Percentiles rank a stretch among this genome's conserved stretches.
Evolutionary conservation across 2,888 invertebrate genomes (phyloP).

Genomic region (Electrophaes corylata): DNA sequence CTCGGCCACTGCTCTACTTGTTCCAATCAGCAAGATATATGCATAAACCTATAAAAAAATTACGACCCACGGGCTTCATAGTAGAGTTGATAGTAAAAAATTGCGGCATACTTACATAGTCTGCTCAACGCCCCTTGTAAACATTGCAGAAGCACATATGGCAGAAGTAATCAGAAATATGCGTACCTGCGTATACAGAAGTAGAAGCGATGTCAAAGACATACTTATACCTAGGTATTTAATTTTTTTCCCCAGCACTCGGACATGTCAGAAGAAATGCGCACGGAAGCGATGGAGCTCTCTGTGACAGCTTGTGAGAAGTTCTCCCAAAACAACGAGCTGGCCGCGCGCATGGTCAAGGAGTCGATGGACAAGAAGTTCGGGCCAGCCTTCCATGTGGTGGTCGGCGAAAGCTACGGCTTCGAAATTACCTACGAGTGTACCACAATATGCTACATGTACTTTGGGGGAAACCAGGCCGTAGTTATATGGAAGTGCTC

Average conservation of each 20-base stretch:
- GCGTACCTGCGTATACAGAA: too few relatives aligned
- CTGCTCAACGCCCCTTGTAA: too few relatives aligned
- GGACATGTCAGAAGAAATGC: conserved; percentile 98
- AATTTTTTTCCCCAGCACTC: conserved; percentile 86
- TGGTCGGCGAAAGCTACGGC: conserved; percentile 97
- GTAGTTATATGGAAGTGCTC: conserved; percentile 96
- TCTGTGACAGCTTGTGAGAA: conserved; percentile 98
- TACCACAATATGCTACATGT: conserved; percentile 93
- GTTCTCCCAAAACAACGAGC: conserved; percentile 92
- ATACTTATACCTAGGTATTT: background rate
- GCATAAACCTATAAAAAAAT: too few relatives aligned
- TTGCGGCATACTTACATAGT: too few relatives aligned
- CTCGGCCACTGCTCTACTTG: too few relatives aligned
- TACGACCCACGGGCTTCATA: too few relatives aligned
- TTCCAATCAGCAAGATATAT: too few relatives aligned
- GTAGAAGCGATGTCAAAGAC: too few relatives aligned
- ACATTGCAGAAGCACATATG: too few relatives aligned
- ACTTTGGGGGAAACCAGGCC: conserved; percentile 95
- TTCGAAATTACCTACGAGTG: conserved; percentile 97
- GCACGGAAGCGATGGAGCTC: conserved; percentile 94
- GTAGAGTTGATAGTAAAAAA: too few relatives aligned
- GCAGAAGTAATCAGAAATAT: too few relatives aligned
- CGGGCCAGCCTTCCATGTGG: conserved; percentile 97
- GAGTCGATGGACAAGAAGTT: conserved; percentile 98
- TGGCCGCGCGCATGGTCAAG: conserved; percentile 96